Percentiles rank a stretch among this genome's conserved stretches.
phyloP scores from a whole-genome alignment of 2,797 vertebrate genomes.

The Streptopelia turtur region DNA sequence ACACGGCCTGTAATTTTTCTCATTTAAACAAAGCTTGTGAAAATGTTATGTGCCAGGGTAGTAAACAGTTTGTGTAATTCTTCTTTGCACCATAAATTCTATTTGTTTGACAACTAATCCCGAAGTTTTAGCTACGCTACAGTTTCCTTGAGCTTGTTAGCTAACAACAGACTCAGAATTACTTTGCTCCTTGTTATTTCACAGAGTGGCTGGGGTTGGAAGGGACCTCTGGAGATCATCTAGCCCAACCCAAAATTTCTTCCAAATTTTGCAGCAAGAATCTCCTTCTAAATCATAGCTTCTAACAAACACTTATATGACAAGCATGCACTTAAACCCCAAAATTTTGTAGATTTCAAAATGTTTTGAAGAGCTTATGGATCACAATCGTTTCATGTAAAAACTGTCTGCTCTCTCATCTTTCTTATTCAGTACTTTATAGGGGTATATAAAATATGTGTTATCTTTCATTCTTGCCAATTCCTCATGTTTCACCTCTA shows the following conservation, averaged over 20 bases:
- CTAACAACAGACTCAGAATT: neutral
- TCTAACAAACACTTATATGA: neutral
- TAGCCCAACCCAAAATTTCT: neutral
- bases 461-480: neutral
- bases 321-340: neutral
- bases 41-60: constrained; percentile 28
- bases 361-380: neutral
- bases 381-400: neutral
- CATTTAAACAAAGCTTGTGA: constrained; percentile 20
- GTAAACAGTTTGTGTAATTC: neutral
- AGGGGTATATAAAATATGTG: neutral
- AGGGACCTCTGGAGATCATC: too few species aligned
- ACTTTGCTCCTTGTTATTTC: neutral
- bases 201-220: too few species aligned
- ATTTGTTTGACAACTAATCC: constrained; percentile 27
- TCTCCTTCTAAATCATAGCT: neutral
- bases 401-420: neutral
- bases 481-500: neutral
- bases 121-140: neutral
- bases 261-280: neutral
- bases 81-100: neutral
- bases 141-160: neutral
- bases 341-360: neutral
- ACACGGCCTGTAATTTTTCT: neutral
- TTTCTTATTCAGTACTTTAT: neutral